Conservation (phyloP, 2,888 invertebrate genomes). For the Mythimna vitellina region DNA sequence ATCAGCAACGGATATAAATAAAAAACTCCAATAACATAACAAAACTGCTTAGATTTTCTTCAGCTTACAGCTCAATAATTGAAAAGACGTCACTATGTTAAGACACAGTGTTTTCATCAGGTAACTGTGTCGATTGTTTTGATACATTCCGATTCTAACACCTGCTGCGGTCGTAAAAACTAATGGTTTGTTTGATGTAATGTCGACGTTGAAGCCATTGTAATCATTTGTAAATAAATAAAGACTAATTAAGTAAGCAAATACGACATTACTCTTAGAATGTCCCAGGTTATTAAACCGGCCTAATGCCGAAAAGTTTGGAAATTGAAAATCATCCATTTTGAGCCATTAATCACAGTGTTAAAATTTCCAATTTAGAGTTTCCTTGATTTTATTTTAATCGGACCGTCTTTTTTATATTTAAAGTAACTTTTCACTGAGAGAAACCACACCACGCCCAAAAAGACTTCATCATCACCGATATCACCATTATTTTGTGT, state of each 20-base stretch:
- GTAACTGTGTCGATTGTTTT: slow-evolving; percentile 1
- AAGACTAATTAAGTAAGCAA: neutral
- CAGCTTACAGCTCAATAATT: neutral
- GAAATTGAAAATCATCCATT: too few species aligned
- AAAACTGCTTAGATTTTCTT: neutral
- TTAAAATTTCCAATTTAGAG: too few species aligned
- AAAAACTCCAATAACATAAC: neutral
- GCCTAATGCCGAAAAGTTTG: too few species aligned
- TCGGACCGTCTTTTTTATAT: too few species aligned
- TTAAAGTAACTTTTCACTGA: too few species aligned
- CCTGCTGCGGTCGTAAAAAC: slow-evolving; percentile 11
- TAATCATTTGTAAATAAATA: slow-evolving; percentile 13
- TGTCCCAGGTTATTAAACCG: neutral
- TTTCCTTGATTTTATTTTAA: too few species aligned
- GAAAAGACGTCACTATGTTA: neutral
- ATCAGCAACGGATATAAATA: neutral
- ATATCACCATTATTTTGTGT: too few species aligned
- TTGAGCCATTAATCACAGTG: too few species aligned
- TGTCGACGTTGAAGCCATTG: neutral
- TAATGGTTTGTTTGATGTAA: neutral
- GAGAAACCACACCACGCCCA: too few species aligned
- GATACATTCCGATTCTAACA: slow-evolving; percentile 5
- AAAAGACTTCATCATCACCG: too few species aligned
- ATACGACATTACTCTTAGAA: neutral
- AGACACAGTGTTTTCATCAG: neutral